Conservation (phyloP, 2,113 vertebrate genomes). For the Pavo muticus region DNA sequence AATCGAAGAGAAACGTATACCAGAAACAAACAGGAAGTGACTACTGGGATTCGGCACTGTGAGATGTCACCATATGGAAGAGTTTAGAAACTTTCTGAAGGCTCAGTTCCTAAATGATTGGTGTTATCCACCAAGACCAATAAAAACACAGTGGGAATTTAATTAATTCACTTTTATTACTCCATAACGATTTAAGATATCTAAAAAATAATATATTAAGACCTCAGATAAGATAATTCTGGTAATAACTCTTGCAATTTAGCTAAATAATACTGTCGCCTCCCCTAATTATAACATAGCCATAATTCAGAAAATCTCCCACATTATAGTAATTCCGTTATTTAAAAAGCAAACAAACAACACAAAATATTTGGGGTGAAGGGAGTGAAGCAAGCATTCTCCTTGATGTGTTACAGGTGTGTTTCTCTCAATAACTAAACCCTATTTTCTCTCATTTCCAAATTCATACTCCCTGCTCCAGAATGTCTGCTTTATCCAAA, state of each 20-base stretch:
- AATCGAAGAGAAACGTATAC: conserved; percentile 18
- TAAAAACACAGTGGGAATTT: conserved; percentile 34
- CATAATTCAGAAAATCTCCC: neutral
- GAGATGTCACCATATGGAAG: conserved; percentile 66
- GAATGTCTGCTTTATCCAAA: conserved; percentile 1
- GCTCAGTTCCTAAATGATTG: conserved; percentile 30
- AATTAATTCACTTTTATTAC: conserved; percentile 56
- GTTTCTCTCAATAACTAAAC: neutral
- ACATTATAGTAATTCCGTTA: neutral
- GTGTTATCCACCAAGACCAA: neutral
- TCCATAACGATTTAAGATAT: neutral
- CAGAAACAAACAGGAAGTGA: conserved; percentile 68
- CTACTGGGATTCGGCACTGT: conserved; percentile 53
- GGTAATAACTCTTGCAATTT: neutral
- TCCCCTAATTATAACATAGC: neutral
- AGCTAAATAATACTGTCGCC: neutral
- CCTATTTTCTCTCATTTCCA: conserved; percentile 20
- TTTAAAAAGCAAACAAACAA: neutral
- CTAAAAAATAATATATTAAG: neutral
- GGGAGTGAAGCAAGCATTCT: neutral
- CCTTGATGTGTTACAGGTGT: neutral
- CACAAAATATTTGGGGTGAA: neutral
- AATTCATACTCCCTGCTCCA: conserved; percentile 23
- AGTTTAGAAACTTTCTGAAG: conserved; percentile 59
- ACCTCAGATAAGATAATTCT: neutral